Evolutionary conservation across 2,113 vertebrate genomes (phyloP).

Genomic region (Hemicordylus capensis): DNA sequence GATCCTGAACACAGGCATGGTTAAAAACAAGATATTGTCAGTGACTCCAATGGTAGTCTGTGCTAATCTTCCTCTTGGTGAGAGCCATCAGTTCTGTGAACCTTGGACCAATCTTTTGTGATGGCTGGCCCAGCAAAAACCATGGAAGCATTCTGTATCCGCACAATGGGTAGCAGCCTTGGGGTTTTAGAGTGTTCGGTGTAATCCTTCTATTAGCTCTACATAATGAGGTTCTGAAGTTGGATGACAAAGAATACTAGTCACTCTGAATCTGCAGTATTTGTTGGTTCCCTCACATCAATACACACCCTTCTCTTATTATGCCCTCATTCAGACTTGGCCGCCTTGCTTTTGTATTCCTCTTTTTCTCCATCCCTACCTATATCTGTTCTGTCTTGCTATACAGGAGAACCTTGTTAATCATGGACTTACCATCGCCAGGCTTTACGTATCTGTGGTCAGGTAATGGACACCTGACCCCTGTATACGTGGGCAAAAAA

Average conservation of each 20-base stretch:
- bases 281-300: too few relatives aligned
- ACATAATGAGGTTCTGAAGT: conserved; percentile 15
- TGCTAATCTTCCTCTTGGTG: not conserved
- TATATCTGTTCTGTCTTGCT: not conserved
- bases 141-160: not conserved
- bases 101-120: not conserved
- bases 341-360: not conserved
- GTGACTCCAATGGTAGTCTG: not conserved
- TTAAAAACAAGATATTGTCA: not conserved
- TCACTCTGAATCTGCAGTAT: not conserved
- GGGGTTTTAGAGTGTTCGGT: not conserved
- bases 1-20: not conserved
- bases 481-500: too few relatives aligned
- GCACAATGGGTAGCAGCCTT: not conserved
- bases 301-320: not conserved
- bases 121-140: not conserved
- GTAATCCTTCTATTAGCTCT: conserved; percentile 21
- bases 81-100: too few relatives aligned
- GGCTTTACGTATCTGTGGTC: too few relatives aligned
- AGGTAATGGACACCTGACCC: too few relatives aligned
- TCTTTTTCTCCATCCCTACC: not conserved
- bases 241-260: not conserved
- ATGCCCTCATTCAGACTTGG: too few relatives aligned
- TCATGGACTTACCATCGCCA: too few relatives aligned
- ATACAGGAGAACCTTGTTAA: not conserved